Base-by-base conservation (phyloP, 2,113 vertebrate genomes). In the Balaeniceps rex region DNA sequence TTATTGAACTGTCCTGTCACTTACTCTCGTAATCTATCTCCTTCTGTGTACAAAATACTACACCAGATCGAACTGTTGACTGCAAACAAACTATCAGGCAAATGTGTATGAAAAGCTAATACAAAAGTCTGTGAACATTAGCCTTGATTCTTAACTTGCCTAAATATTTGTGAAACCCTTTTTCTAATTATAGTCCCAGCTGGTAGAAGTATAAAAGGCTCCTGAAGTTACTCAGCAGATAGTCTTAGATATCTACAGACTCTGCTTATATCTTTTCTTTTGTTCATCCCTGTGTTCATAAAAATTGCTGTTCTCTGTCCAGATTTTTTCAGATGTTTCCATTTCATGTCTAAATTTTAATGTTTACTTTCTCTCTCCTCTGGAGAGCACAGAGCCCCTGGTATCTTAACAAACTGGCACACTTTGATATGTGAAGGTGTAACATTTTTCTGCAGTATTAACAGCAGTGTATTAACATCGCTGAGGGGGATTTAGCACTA, bases 401-500 rank as follows among this genome's bases (percentile, higher is more conserved):
- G 44, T 88, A 44, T 25, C 38, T 75, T 91, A 74, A 55, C 51
- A 79, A 86, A 66, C 25, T 61, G 47, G n/a, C 55, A 58, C 25
- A n/a, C 69, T 84, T 76, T 57, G 55, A 69, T 94, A 44, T 24
- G 10, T 78, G 86, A 82, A 88, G 63, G 65, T 77, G 65, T 52
- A 77, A 75, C 13, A 26, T 49, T 97, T 88, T 93, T 83, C 88
- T 94, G 76, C 76, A 52, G 55, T 58, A 61, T 89, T 94, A 93
- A 68, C 44, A 95, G 47, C n/a, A 58, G 49, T 49, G 72, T 87
- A 74, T 95, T 83, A 87, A 79, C 63, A 86, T 69, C 3, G 33
- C 84, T 77, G 54, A 85, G 29, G 47, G 34, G 54, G 23, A 82
- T 82, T 93, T 82, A 68, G n/a, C 74, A 79, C 36, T 54, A 4